Percentiles rank a stretch among this genome's conserved stretches.
These are phyloP conservation scores for Leptopilina syphax DNA, from an alignment of 2,888 invertebrate genomes.

Conservation along the genomic window DNA sequence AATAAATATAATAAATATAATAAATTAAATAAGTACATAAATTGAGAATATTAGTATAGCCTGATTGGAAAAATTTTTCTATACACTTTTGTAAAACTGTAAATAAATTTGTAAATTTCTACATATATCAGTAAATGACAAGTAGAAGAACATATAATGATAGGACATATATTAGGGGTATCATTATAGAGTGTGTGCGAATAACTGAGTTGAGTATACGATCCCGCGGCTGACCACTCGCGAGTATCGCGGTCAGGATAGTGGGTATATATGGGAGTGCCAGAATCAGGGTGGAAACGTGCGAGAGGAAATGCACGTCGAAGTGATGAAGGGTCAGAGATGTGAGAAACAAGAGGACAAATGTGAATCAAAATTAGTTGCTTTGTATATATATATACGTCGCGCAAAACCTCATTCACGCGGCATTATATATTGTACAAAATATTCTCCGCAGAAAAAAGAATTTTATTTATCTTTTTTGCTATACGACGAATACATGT, in stretches of 20 bases:
- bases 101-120: no score
- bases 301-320: conserved; percentile 36
- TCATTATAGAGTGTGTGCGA: conserved; percentile 24
- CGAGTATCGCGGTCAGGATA: conserved; percentile 42
- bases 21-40: no score
- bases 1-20: no score
- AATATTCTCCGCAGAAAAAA: no score
- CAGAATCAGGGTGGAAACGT: conserved; percentile 24
- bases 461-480: no score
- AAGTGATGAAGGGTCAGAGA: conserved; percentile 38
- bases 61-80: no score
- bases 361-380: conserved; percentile 64
- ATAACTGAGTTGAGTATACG: conserved; percentile 28
- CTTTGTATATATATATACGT: conserved; percentile 54
- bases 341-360: conserved; percentile 48
- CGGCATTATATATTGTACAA: neutral
- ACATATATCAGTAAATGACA: neutral
- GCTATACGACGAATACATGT: no score
- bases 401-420: conserved; percentile 22
- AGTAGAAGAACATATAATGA: neutral
- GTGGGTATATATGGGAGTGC: conserved; percentile 35
- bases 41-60: no score
- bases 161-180: conserved; percentile 3
- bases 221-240: conserved; percentile 38
- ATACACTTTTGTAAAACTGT: neutral